Base-by-base conservation (phyloP, 2,113 vertebrate genomes). In the Microcebus jonahi region DNA sequence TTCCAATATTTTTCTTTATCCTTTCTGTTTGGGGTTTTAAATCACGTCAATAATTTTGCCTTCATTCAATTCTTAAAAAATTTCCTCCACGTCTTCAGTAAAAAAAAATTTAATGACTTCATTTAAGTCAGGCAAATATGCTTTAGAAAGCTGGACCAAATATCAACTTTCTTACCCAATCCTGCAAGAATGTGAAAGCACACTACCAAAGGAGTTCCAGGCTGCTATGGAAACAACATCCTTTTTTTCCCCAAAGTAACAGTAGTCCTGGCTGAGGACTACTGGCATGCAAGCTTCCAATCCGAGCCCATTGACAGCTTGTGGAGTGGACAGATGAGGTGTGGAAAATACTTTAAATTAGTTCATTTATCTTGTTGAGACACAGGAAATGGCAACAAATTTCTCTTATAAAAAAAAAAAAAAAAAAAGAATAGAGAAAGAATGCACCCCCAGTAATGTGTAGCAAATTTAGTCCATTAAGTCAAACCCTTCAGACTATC, bases 351-450 rank as follows among this genome's bases (percentile, higher is more conserved):
- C 98, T 98, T 98, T 97, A 98, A 98, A 98, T 99, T 98, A 98
- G 97, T 98, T 98, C 98, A 98, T 98, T 98, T 98, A 98, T 99
- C 98, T 98, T 98, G 90, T 84, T 98, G 89, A 98, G 97, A 98
- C 96, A 96, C 85, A 88, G 80, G 94, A 98, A 98, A 95, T 42
- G 45, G 96, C 23, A 75, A 96, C 88, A 91, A 98, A 98, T 98
- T 97, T 96, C 97, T 98, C 95, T 96, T 55, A 87, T 57, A 61
- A 59, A 59, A 59, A 15, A 95, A 90, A 61, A 59, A 59, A 59
- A 15, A 95, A 90, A 39, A 13, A 75, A 94, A 31, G 5, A 65
- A 17, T 76, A 75, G 29, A 63, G 1, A 17, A 3, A 91, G 36
- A 83, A 1, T 27, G 70, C 57, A 77, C 53, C 4, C 5, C 1